These are phyloP conservation scores for Nibea coibor DNA, from an alignment of 2,113 vertebrate genomes.

Conservation along the genomic window DNA sequence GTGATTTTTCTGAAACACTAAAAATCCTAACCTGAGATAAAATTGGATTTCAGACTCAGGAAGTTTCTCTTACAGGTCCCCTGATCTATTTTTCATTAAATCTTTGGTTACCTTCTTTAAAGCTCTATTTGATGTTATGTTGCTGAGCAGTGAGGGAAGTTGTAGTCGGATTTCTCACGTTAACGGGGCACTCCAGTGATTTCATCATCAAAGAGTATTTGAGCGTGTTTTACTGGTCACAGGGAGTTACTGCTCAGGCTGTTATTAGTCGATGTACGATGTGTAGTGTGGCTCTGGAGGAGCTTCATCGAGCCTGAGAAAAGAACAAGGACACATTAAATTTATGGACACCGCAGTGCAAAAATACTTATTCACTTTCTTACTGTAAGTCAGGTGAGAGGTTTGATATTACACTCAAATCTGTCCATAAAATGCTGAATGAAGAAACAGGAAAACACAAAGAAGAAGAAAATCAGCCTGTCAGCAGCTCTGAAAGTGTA, in stretches of 20 bases:
- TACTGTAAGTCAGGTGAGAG: not conserved
- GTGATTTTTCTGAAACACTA: too few relatives aligned
- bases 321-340: not conserved
- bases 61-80: too few relatives aligned
- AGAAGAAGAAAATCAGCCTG: not conserved
- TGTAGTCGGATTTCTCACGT: not conserved
- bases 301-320: not conserved
- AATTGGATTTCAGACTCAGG: too few relatives aligned
- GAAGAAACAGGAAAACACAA: not conserved
- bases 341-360: not conserved
- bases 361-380: not conserved
- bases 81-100: constrained; percentile 35
- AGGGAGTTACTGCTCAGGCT: not conserved
- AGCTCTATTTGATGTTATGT: not conserved
- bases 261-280: not conserved
- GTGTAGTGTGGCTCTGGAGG: not conserved
- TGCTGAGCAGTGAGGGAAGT: not conserved
- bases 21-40: too few relatives aligned
- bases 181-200: not conserved
- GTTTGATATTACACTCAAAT: not conserved
- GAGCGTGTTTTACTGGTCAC: not conserved
- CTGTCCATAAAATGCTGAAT: not conserved
- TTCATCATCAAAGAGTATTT: not conserved
- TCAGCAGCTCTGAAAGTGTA: too few relatives aligned
- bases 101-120: constrained; percentile 20